Evolutionary conservation across 2,888 invertebrate species (phyloP), one percentile per base, ranked within the genome.

Genomic region (Hesperia comma): DNA sequence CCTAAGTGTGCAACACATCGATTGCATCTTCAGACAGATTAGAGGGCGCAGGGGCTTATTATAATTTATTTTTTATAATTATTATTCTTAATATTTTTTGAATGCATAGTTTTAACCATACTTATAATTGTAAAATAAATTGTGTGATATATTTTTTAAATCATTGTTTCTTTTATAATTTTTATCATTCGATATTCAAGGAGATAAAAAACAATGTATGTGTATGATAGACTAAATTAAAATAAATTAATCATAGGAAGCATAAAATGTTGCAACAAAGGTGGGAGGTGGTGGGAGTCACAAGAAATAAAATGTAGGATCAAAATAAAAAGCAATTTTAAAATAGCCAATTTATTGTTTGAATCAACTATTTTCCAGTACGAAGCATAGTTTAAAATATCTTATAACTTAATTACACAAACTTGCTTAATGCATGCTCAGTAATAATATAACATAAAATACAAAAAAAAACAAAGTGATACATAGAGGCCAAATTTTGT

Each of bases 311-410:
- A 5, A 33, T 33, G 33, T 4, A 33, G 33, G 33, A 33, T 33
- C 12, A 0, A 46, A 84, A 84, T 81, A 76, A 84, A 84, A 83
- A 66, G 43, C 79, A 3, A 73, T 78, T 78, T 63, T 86, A 87
- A 88, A 89, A 89, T 88, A 90, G 79, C 85, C 78, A 82, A 81
- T 90, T 90, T 90, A 90, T 88, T 90, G 86, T 87, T 90, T 87
- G 80, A 85, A 79, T 79, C 71, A 83, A 84, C 82, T 82, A 75
- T 82, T 79, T 72, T 73, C 68, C 78, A 68, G 66, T 73, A 79
- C 76, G 80, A 86, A 83, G 80, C 80, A 82, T 80, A 76, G 77
- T 73, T 70, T 75, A 77, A 76, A 75, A 73, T 57, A 75, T 78
- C 73, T 70, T 76, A 77, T 74, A 75, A 73, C 63, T 67, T 74